Conservation (phyloP, 2,888 invertebrate species). For the Nesidiocoris tenuis region DNA sequence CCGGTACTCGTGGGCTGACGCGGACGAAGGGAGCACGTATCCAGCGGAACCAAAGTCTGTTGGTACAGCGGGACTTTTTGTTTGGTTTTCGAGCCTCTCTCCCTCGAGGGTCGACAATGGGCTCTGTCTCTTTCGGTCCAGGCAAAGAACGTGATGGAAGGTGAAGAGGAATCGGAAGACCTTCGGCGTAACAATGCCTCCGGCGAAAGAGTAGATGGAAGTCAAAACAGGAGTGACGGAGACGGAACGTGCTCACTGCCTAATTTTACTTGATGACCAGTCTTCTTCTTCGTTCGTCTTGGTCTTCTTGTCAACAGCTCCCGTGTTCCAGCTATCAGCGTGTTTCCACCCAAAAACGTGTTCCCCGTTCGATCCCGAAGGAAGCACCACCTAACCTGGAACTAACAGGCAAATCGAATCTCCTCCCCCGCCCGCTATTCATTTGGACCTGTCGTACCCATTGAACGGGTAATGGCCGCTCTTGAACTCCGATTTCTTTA, state of each 20-base stretch:
- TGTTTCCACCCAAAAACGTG: conserved; percentile 11
- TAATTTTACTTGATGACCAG: conserved; percentile 36
- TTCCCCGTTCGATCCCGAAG: background rate
- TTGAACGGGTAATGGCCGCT: conserved; percentile 34
- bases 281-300: background rate
- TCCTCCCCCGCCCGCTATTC: conserved; percentile 6
- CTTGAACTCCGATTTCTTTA: conserved; percentile 25
- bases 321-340: background rate
- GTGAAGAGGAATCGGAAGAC: too few species aligned
- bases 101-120: conserved; percentile 23
- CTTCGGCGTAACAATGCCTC: too few species aligned
- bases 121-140: background rate
- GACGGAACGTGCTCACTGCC: conserved; percentile 4
- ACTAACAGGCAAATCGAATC: conserved; percentile 40
- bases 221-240: background rate
- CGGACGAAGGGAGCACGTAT: conserved; percentile 34
- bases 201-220: conserved; percentile 1
- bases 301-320: conserved; percentile 30
- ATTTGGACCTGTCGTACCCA: background rate
- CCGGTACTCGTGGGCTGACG: conserved; percentile 31
- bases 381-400: conserved; percentile 22
- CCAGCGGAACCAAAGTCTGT: conserved; percentile 43
- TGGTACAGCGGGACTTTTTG: conserved; percentile 41
- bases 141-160: too few species aligned
- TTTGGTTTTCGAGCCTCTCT: conserved; percentile 20